phyloP scores from a whole-genome alignment of 2,113 vertebrate species.

The Pao palembangensis region DNA sequence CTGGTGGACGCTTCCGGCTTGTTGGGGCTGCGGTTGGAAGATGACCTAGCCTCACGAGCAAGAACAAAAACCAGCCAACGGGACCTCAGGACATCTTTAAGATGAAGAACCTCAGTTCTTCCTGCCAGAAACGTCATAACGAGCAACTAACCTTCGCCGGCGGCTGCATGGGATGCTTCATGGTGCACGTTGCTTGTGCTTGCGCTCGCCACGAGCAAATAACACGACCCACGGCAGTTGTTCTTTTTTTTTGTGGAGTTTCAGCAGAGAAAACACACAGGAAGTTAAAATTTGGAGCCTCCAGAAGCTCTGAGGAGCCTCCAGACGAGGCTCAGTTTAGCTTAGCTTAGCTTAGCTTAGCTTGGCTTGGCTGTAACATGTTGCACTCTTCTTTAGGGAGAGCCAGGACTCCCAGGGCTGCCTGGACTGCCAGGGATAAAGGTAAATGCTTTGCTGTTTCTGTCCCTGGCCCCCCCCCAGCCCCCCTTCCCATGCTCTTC shows the following conservation, averaged over 20 bases:
- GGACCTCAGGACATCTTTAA: no score
- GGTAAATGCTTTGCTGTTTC: constrained; percentile 85
- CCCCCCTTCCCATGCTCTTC: constrained; percentile 1
- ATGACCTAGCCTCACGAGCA: no score
- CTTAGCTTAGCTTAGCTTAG: constrained; percentile 26
- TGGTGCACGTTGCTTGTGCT: constrained; percentile 54
- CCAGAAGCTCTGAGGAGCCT: no score
- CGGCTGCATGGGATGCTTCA: constrained; percentile 61
- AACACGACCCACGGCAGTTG: background rate
- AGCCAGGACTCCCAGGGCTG: constrained; percentile 99
- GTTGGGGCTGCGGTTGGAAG: no score
- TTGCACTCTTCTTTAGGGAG: constrained; percentile 97
- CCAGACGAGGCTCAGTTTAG: no score
- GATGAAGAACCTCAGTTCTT: background rate
- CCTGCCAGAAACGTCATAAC: constrained; percentile 46
- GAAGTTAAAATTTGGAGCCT: no score
- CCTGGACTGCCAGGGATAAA: constrained; percentile 99
- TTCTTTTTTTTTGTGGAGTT: constrained; percentile 1
- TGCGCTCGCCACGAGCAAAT: constrained; percentile 8
- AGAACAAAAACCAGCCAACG: no score
- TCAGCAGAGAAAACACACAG: constrained; percentile 26
- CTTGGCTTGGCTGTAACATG: constrained; percentile 83
- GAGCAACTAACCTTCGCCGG: constrained; percentile 54
- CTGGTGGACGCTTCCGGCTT: no score
- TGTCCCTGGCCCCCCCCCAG: constrained; percentile 24